Base-by-base conservation (phyloP, 2,113 vertebrate genomes). In the Campylomormyrus tamandua region DNA sequence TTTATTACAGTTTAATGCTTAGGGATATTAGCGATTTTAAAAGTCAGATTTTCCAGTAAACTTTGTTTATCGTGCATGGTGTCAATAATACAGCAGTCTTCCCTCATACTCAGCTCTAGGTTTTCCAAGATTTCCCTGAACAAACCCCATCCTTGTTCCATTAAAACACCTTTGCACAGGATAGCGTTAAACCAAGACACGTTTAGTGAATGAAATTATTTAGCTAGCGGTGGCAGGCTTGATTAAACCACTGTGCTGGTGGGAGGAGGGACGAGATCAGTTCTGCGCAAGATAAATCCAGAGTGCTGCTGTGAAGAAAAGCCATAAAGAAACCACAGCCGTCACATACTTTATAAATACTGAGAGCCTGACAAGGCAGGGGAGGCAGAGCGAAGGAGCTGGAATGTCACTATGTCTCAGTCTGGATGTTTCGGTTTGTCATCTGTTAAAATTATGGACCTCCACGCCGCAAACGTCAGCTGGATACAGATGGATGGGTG, bases 191-290 rank as follows among this genome's bases (percentile, higher is more conserved):
- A 89, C 88, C 80, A 83, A 89, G 88, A 49, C 88, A 31, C 19
- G 31, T 77, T 89, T 52, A 83, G 31, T 35, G 49, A 89, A 83
- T 89, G 49, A 83, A 89, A 89, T 89, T 27, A 89, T 80, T 89
- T 80, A 50, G 88, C 50, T 89, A 42, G 88, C 88, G 52, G 66
- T 52, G 39, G 66, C 88, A 53, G 48, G 80, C 62, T 89, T 89
- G 88, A 89, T 89, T 89, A 89, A 89, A 83, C 70, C 50, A 35
- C 70, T 21, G 70, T 53, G 70, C 70, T 46, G 24, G 70, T 27
- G 70, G 70, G 77, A n/a, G 70, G 88, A 83, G 19, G 15, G 49
- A 83, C 21, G 19, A 84, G 83, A 48, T 80, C 88, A 53, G 24
- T 89, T 83, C 88, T 83, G 88, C 19, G 17, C 88, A 74, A 88